Evolutionary conservation across 1,140 invertebrate genomes (phyloP).

Genomic region (Bathynomus jamesi): DNA sequence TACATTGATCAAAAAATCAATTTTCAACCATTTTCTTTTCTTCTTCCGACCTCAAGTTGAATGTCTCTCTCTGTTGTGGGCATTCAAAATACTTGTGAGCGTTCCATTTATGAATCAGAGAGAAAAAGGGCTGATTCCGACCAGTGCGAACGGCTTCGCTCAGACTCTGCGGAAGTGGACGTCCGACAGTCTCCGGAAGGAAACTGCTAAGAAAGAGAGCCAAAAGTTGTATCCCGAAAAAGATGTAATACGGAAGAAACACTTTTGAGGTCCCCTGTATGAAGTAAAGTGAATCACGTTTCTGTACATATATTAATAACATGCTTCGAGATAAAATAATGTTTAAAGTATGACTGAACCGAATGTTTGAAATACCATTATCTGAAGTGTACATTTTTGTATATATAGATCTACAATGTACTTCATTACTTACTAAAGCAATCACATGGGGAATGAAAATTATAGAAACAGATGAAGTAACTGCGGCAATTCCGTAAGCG

Average conservation of each 20-base stretch:
- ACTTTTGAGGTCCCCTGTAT: slow-evolving; percentile 12
- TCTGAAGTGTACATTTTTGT: background rate
- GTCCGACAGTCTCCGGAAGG: slow-evolving; percentile 39
- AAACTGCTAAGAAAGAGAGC: slow-evolving; percentile 25
- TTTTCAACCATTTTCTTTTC: too few relatives aligned
- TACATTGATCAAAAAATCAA: too few relatives aligned
- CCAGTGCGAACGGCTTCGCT: slow-evolving; percentile 32
- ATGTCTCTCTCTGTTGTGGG: too few relatives aligned
- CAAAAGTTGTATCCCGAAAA: slow-evolving; percentile 33
- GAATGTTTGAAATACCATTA: background rate
- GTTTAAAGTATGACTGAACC: background rate
- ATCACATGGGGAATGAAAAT: slow-evolving; percentile 16
- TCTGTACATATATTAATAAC: too few relatives aligned
- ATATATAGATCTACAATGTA: background rate
- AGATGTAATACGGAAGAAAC: slow-evolving; percentile 27
- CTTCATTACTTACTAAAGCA: slow-evolving; percentile 7
- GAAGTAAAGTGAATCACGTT: background rate
- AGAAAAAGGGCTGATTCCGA: slow-evolving; percentile 8
- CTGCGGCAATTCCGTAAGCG: slow-evolving; percentile 40
- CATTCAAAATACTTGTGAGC: slow-evolving; percentile 3
- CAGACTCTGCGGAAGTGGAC: slow-evolving; percentile 39
- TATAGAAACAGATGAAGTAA: slow-evolving; percentile 4
- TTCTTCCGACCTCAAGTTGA: too few relatives aligned
- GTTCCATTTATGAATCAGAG: slow-evolving; percentile 15
- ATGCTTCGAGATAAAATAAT: background rate